Evolutionary conservation across 53 echinoderm and acorn worm genomes (phyloP).

Genomic region (Apostichopus leukothele): DNA sequence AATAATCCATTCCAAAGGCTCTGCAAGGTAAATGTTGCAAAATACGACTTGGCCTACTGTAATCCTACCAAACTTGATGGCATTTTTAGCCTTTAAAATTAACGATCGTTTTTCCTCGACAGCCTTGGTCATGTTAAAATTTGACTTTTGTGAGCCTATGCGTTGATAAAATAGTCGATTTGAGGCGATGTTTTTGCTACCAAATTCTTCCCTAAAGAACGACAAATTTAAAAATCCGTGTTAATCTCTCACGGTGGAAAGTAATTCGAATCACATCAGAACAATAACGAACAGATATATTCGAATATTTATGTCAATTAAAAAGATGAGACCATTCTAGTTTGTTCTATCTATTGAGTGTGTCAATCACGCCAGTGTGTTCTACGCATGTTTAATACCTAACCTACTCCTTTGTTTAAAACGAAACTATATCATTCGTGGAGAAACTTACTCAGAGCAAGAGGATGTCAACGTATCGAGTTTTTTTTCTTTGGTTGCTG

Average conservation of each 20-base stretch:
- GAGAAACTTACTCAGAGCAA: slow-evolving; percentile 6
- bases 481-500: too few species aligned
- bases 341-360: too few species aligned
- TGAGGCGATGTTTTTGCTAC: neutral
- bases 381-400: slow-evolving; percentile 3
- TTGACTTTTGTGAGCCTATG: neutral
- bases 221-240: too few species aligned
- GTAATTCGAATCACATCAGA: too few species aligned
- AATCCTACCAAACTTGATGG: neutral
- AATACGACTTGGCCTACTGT: neutral
- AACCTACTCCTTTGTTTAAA: slow-evolving; percentile 26
- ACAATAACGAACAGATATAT: too few species aligned
- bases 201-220: neutral
- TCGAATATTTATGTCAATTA: too few species aligned
- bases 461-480: neutral
- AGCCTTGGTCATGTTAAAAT: neutral
- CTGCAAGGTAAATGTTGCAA: neutral
- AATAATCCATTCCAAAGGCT: too few species aligned
- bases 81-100: neutral
- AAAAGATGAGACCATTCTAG: too few species aligned
- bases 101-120: neutral
- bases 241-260: too few species aligned
- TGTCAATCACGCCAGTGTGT: too few species aligned
- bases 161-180: neutral
- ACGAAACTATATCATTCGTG: neutral